Evolutionary conservation across 2,888 invertebrate genomes (phyloP).

Genomic region (Cacoxenus indagator): DNA sequence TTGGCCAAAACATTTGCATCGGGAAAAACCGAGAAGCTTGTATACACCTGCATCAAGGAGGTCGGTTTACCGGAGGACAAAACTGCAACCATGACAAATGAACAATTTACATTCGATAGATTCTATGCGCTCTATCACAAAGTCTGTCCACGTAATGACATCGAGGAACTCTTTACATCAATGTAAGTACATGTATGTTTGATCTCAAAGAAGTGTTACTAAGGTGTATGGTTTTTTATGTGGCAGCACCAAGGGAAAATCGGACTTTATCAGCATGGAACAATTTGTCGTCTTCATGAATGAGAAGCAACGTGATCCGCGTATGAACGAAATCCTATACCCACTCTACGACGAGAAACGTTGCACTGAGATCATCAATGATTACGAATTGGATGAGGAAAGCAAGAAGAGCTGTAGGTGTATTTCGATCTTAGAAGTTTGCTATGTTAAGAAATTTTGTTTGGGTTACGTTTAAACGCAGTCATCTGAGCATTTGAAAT

Average conservation of each 20-base stretch:
- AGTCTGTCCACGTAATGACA: conserved; percentile 98
- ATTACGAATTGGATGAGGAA: conserved; percentile 90
- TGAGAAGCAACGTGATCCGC: conserved; percentile 97
- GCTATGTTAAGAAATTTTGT: too few species aligned
- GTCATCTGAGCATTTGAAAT: too few species aligned
- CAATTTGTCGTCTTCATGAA: conserved; percentile 95
- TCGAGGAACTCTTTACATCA: conserved; percentile 95
- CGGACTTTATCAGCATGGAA: conserved; percentile 86
- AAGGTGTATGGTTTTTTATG: conserved; percentile 8
- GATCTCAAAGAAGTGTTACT: background rate
- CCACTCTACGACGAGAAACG: conserved; percentile 96
- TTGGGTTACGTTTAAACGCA: too few species aligned
- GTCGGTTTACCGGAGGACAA: conserved; percentile 94
- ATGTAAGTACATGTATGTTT: conserved; percentile 83
- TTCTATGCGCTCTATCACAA: conserved; percentile 98
- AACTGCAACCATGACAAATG: conserved; percentile 95
- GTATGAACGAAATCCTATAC: conserved; percentile 98
- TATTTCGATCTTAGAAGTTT: too few species aligned
- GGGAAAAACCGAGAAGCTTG: conserved; percentile 98
- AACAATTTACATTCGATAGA: conserved; percentile 97
- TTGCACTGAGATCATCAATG: conserved; percentile 91
- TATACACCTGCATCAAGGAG: conserved; percentile 96
- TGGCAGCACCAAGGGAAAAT: conserved; percentile 89
- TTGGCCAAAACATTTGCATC: conserved; percentile 98
- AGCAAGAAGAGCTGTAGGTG: conserved; percentile 56